A percentile compares a stretch with the other conserved stretches of the same genome.
Conservation (phyloP, 1,140 invertebrate genomes). For the Orius insidiosus region DNA sequence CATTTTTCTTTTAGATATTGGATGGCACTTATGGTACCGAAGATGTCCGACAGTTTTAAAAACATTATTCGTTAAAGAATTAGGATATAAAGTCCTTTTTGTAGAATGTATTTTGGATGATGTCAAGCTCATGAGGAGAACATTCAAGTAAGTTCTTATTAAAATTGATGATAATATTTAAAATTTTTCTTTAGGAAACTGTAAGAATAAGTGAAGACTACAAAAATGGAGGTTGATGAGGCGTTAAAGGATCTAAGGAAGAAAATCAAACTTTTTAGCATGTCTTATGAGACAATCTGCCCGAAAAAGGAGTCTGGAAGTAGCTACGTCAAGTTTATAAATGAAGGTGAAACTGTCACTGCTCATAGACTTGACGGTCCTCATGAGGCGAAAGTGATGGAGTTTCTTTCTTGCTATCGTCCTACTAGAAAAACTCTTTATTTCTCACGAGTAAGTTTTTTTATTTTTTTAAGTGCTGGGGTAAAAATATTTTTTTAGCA, state of each 20-base stretch:
- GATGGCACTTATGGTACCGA: no score
- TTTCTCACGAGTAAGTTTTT: conserved; percentile 42
- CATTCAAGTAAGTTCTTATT: conserved; percentile 38
- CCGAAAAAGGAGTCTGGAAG: conserved; percentile 28
- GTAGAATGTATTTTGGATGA: conserved; percentile 85
- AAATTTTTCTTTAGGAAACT: conserved; percentile 45
- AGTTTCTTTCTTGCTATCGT: conserved; percentile 57
- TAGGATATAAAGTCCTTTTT: conserved; percentile 77
- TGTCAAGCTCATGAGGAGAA: conserved; percentile 64
- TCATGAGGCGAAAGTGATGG: conserved; percentile 54
- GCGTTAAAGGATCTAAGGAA: conserved; percentile 66
- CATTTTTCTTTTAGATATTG: no score
- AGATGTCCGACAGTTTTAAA: conserved; percentile 44
- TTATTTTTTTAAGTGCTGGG: not conserved
- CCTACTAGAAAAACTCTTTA: conserved; percentile 55
- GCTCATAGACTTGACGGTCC: conserved; percentile 43
- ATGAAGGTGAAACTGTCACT: conserved; percentile 38
- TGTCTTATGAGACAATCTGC: conserved; percentile 61
- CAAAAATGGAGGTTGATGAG: conserved; percentile 48
- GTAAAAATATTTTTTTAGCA: no score
- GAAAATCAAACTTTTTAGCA: conserved; percentile 71
- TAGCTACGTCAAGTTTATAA: conserved; percentile 50
- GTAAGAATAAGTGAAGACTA: conserved; percentile 84
- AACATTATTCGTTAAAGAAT: conserved; percentile 48
- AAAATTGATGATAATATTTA: no score